Evolutionary conservation across 2,113 vertebrate species (phyloP).

Genomic region (Crotalus viridis): DNA sequence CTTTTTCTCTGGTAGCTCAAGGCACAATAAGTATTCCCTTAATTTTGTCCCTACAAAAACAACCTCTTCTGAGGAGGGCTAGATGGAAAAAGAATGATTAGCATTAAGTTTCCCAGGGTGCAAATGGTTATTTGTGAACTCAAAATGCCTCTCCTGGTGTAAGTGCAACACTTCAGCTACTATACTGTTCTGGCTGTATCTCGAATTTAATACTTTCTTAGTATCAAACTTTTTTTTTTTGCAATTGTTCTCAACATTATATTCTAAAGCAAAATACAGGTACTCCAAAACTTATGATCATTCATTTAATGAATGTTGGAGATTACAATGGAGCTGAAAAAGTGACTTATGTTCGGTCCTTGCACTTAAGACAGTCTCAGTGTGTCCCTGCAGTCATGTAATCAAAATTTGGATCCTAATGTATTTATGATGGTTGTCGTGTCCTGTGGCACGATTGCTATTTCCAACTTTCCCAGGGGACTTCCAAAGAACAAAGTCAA

Average conservation of each 20-base stretch:
- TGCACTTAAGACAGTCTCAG: neutral
- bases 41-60: neutral
- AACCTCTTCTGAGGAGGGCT: neutral
- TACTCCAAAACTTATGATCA: neutral
- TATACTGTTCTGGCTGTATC: neutral
- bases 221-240: neutral
- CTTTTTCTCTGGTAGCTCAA: neutral
- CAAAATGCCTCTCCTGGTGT: neutral
- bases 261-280: neutral
- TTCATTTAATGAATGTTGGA: neutral
- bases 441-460: neutral
- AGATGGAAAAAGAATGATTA: neutral
- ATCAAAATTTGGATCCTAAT: neutral
- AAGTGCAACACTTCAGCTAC: neutral
- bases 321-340: neutral
- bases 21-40: neutral
- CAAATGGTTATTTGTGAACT: neutral
- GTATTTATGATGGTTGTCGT: neutral
- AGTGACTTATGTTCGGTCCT: neutral
- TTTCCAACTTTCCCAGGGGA: neutral
- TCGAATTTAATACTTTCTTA: neutral
- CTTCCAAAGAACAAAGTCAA: neutral
- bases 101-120: neutral
- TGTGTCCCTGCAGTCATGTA: neutral
- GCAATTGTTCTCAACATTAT: neutral